Percentiles rank a stretch among this genome's conserved stretches.
phyloP scores from a whole-genome alignment of 2,113 vertebrate species.

The Recurvirostra avosetta region DNA sequence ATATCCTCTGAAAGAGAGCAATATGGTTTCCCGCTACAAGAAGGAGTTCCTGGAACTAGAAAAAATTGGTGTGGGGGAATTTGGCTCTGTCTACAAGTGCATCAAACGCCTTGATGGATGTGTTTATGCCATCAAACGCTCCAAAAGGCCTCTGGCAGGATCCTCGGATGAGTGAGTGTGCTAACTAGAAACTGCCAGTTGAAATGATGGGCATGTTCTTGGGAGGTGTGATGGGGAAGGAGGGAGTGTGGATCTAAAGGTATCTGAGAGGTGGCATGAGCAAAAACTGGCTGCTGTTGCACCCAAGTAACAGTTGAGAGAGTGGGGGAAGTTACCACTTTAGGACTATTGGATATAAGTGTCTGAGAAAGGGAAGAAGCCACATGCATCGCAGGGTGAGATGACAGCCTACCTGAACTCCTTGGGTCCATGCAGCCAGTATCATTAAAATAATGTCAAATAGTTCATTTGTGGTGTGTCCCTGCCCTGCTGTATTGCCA shows the following conservation, averaged over 20 bases:
- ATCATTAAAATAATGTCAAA: not conserved
- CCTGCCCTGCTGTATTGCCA: not conserved
- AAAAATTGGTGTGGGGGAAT: constrained; percentile 89
- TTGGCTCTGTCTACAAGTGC: constrained; percentile 93
- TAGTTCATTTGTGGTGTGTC: not conserved
- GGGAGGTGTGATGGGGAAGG: not conserved
- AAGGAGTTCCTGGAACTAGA: constrained; percentile 94
- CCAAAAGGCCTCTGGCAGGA: constrained; percentile 82
- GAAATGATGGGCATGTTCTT: not conserved
- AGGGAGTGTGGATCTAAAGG: not conserved
- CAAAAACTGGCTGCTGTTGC: not conserved
- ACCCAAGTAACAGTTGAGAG: not conserved
- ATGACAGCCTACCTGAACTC: not conserved
- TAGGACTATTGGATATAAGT: not conserved
- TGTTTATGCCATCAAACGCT: constrained; percentile 93
- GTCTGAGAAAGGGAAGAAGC: not conserved
- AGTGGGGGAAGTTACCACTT: not conserved
- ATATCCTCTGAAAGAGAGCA: constrained; percentile 78
- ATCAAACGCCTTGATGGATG: constrained; percentile 96
- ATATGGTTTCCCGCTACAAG: constrained; percentile 91
- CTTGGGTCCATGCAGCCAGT: not conserved
- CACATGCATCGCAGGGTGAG: not conserved
- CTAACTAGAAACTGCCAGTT: not conserved
- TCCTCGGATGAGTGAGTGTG: constrained; percentile 90
- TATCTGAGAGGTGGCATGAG: not conserved